These are phyloP conservation scores for Ptychodera flava DNA, from an alignment of 35 echinoderm and acorn worm genomes.

Conservation along the genomic window DNA sequence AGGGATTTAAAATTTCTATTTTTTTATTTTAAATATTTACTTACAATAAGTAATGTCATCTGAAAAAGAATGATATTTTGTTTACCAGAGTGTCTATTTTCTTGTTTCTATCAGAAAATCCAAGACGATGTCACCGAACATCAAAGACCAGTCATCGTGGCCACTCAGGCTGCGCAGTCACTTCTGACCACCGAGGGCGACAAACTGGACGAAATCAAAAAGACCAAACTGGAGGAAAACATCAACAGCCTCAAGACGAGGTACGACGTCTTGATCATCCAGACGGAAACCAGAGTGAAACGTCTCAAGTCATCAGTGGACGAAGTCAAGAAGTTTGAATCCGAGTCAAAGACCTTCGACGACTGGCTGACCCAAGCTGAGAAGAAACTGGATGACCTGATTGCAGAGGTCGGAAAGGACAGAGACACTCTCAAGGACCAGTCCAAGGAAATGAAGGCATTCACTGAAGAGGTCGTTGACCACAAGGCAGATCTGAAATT, in stretches of 20 bases:
- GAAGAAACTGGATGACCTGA: constrained; percentile 29
- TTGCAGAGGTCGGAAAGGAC: constrained; percentile 29
- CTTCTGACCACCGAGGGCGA: constrained; percentile 69
- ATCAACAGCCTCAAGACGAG: constrained; percentile 65
- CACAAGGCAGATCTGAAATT: constrained; percentile 91
- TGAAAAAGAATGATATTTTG: no score
- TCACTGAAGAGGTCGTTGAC: constrained; percentile 74
- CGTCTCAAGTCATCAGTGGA: constrained; percentile 50
- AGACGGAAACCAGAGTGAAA: constrained; percentile 79
- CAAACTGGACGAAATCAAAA: constrained; percentile 74
- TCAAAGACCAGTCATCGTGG: constrained; percentile 89
- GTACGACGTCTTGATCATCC: constrained; percentile 65
- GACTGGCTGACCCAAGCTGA: constrained; percentile 60
- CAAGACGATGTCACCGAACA: constrained; percentile 73
- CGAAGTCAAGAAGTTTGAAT: constrained; percentile 59
- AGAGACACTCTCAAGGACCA: constrained; percentile 48
- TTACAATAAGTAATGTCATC: no score
- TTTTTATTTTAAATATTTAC: no score
- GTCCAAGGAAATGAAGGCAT: constrained; percentile 44
- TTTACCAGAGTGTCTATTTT: no score
- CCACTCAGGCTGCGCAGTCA: constrained; percentile 76
- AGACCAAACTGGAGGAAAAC: constrained; percentile 73
- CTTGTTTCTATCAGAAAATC: no score
- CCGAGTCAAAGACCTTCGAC: constrained; percentile 66
- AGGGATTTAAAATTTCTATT: no score